Evolutionary conservation across 2,888 invertebrate genomes (phyloP), one percentile per base, ranked within the genome.

Genomic region (Xylocampa areola): DNA sequence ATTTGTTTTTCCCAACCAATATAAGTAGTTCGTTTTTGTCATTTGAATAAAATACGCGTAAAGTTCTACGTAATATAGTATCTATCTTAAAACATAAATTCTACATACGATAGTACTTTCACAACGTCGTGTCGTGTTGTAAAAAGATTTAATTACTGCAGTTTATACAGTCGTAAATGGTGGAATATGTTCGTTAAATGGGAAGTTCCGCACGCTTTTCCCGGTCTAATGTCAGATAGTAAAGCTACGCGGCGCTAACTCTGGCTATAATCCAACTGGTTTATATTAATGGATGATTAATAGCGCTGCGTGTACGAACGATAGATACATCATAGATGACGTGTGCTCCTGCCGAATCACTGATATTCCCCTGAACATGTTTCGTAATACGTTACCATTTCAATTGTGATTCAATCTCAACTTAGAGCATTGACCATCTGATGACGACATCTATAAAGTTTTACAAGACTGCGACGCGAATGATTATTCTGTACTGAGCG

Each of bases 281-380:
- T 77, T 82, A 81, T 83, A 85, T 83, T 81, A 80, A 73, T 80
- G 78, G 69, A 78, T 83, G 82, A 87, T 86, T 82, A 84, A 86
- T 82, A 80, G 72, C 67, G 55, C 30, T 44, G 72, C 64, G 66
- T 32, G 57, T 60, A 61, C 67, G 72, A 63, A 68, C 79, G 58
- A 80, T 80, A 70, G 58, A 80, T 80, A 70, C 75, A 74, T 80
- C 80, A 77, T 52, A 54, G 58, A 62, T 39, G 68, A 57, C 73
- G 66, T 76, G 70, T 53, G 52, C 55, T 69, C 71, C 68, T 73
- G 49, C 55, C 67, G 50, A 55, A 57, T 63, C 65, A 72, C 59
- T 51, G 45, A 68, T 49, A 51, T 55, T 72, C 68, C 60, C 62
- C 55, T 45, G 62, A 62, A 63, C 61, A 52, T 62, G 64, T 76